A percentile compares a stretch with the other conserved stretches of the same genome.
Conservation (phyloP, 2,797 vertebrate genomes). For the Arnoldichthys spilopterus region DNA sequence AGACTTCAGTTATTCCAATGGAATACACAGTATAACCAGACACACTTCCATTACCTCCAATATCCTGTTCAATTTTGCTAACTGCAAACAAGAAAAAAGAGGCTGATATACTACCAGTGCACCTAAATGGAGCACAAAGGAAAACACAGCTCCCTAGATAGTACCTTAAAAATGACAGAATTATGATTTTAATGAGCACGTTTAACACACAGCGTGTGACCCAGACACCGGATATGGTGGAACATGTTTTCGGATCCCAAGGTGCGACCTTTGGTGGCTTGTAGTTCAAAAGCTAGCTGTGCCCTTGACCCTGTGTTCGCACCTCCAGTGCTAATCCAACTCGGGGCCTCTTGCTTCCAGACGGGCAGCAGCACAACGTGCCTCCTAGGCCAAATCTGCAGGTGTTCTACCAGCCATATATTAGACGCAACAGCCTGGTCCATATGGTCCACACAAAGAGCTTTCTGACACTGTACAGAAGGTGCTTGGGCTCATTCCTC, state of each 20-base stretch:
- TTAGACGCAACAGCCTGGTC: constrained; percentile 47
- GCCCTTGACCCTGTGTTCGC: constrained; percentile 72
- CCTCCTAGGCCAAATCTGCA: constrained; percentile 63
- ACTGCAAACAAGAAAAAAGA: background rate
- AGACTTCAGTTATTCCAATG: too few relatives aligned
- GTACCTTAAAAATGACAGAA: background rate
- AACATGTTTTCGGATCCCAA: constrained; percentile 5
- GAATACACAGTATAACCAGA: too few relatives aligned
- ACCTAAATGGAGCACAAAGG: background rate
- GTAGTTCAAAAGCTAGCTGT: constrained; percentile 61
- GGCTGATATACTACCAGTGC: too few relatives aligned
- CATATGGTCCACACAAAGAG: constrained; percentile 58
- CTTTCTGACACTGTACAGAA: constrained; percentile 35
- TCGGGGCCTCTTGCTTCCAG: constrained; percentile 67
- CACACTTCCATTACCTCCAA: too few relatives aligned
- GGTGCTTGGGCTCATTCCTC: constrained; percentile 44
- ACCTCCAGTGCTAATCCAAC: constrained; percentile 71
- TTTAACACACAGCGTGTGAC: background rate
- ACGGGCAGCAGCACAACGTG: constrained; percentile 45
- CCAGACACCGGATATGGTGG: constrained; percentile 33
- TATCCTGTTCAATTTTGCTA: background rate
- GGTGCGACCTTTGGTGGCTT: constrained; percentile 38
- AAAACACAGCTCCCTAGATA: background rate
- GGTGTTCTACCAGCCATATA: constrained; percentile 65
- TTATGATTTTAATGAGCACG: background rate